These are phyloP conservation scores for Salminus brasiliensis DNA, from an alignment of 2,113 vertebrate species.

Conservation along the genomic window DNA sequence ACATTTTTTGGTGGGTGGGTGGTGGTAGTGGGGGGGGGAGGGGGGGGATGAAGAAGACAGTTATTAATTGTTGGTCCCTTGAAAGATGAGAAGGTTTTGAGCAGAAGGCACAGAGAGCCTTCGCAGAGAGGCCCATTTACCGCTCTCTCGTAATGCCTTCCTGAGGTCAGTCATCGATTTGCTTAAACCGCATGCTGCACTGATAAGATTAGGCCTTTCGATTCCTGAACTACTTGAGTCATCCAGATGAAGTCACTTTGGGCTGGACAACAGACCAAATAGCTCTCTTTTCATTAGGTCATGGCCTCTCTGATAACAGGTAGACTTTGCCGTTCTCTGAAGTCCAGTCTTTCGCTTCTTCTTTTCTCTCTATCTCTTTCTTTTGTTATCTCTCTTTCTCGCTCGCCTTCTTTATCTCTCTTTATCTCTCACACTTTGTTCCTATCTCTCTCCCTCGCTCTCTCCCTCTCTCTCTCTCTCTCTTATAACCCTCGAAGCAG, in stretches of 20 bases:
- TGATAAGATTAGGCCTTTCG: constrained; percentile 78
- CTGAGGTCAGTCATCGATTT: constrained; percentile 77
- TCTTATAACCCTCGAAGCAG: too few relatives aligned
- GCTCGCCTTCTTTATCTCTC: neutral
- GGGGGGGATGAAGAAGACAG: constrained; percentile 42
- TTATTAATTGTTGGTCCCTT: constrained; percentile 58
- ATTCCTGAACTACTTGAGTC: constrained; percentile 67
- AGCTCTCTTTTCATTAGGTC: constrained; percentile 62
- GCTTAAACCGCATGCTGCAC: constrained; percentile 69
- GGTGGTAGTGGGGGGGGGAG: constrained; percentile 8
- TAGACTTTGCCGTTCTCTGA: constrained; percentile 34
- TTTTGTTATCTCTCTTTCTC: neutral
- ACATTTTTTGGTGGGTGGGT: constrained; percentile 52
- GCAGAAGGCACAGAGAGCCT: constrained; percentile 54
- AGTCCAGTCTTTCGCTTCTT: too few relatives aligned
- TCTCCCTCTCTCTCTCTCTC: neutral
- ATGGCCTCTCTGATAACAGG: constrained; percentile 54
- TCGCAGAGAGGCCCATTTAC: constrained; percentile 74
- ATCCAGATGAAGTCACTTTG: constrained; percentile 73
- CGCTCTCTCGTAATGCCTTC: constrained; percentile 74
- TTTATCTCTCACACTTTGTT: neutral
- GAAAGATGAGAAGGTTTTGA: constrained; percentile 58
- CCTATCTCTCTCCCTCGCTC: neutral
- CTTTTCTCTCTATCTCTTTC: neutral
- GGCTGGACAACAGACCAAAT: constrained; percentile 37